Evolutionary conservation across 2,797 vertebrate genomes (phyloP).

Genomic region (Xenops minutus): DNA sequence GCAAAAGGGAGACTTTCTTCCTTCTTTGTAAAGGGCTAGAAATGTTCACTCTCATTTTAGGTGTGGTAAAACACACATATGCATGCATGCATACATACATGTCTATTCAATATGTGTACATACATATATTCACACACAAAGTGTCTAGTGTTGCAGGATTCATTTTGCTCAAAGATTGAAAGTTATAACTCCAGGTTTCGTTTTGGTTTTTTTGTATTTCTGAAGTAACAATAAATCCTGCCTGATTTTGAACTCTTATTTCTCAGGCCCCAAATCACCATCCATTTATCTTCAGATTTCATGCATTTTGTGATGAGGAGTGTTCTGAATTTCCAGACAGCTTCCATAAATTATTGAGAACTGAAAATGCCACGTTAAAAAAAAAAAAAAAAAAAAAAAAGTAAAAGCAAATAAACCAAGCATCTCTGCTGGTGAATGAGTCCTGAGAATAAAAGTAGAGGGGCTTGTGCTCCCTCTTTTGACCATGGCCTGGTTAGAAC

Average conservation of each 20-base stretch:
- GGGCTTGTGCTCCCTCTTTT: constrained; percentile 30
- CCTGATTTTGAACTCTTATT: neutral
- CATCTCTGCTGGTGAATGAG: neutral
- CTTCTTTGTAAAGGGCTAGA: neutral
- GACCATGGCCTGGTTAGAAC: neutral
- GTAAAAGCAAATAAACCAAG: neutral
- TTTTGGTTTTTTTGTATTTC: neutral
- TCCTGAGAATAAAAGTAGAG: neutral
- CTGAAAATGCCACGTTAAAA: neutral
- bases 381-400: neutral
- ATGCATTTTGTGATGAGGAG: neutral
- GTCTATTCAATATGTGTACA: neutral
- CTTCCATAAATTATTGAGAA: constrained; percentile 45
- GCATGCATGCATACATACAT: neutral
- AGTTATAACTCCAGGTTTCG: neutral
- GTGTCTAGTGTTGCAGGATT: neutral
- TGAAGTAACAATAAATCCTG: neutral
- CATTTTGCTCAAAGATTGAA: neutral
- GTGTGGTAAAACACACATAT: neutral
- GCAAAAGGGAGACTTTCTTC: neutral
- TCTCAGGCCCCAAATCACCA: neutral
- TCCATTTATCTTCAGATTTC: constrained; percentile 8
- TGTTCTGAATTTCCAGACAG: constrained; percentile 15
- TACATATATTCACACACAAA: neutral
- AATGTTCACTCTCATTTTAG: neutral